Percentiles rank a stretch among this genome's conserved stretches.
Evolutionary conservation across 37 sponge, comb jelly and placozoan genomes (phyloP).

Genomic region (Bolinopsis microptera): DNA sequence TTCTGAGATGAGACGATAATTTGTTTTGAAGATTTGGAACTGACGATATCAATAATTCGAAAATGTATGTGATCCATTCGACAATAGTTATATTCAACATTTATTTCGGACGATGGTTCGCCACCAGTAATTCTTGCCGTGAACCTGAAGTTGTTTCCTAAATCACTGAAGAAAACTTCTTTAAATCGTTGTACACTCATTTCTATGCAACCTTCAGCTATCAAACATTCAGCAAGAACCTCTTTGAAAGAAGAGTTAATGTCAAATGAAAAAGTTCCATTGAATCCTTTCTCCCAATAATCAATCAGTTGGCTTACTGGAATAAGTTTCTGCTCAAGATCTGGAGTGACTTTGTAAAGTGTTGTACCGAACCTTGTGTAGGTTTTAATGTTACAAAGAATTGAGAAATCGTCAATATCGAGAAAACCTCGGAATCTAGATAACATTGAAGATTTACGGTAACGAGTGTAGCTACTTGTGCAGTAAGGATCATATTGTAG

Average conservation of each 20-base stretch:
- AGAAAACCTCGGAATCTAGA: background rate
- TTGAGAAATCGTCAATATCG: background rate
- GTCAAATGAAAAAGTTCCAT: background rate
- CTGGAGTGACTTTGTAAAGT: background rate
- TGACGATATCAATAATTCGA: background rate
- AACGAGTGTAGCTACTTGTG: background rate
- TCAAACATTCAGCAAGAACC: background rate
- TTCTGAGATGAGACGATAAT: background rate
- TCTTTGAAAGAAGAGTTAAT: background rate
- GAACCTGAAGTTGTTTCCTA: background rate
- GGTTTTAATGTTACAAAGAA: background rate
- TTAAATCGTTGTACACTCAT: background rate
- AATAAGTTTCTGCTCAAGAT: background rate
- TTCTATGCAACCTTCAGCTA: background rate
- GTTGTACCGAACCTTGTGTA: background rate
- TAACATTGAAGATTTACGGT: background rate
- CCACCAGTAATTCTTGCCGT: background rate
- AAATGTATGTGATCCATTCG: background rate
- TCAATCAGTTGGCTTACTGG: background rate
- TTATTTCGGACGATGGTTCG: background rate
- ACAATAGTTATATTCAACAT: background rate
- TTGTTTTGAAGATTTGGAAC: background rate
- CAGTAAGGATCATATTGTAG: background rate
- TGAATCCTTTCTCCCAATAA: background rate
- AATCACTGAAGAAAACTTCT: background rate